phyloP scores from a whole-genome alignment of 2,797 vertebrate genomes.

The Phyllotis vaccarum region DNA sequence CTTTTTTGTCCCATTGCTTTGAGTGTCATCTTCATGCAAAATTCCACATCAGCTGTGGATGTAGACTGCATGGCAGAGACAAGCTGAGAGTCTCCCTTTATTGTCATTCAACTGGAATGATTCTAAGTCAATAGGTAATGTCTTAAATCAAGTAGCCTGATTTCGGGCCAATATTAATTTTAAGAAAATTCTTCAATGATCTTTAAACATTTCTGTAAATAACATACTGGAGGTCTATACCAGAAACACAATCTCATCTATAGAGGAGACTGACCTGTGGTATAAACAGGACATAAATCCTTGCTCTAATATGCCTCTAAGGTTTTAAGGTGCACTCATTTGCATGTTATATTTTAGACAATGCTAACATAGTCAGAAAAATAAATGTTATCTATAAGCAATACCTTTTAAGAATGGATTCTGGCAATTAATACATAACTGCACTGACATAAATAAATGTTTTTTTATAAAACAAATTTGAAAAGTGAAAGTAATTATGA shows the following conservation, averaged over 20 bases:
- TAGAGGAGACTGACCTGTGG: not conserved
- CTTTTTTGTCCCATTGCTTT: not conserved
- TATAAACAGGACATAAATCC: not conserved
- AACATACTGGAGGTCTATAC: not conserved
- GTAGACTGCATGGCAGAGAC: not conserved
- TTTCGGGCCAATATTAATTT: not conserved
- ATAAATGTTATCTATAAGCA: not conserved
- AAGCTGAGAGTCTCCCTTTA: not conserved
- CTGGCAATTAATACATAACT: not conserved
- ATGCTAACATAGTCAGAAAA: not conserved
- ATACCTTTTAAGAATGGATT: slow-evolving; percentile 8
- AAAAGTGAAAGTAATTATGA: slow-evolving; percentile 15
- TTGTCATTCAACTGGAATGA: not conserved
- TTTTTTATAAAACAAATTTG: not conserved
- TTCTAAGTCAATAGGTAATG: not conserved
- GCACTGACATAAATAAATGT: not conserved
- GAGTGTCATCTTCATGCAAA: not conserved
- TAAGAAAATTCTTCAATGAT: not conserved
- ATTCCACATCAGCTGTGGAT: not conserved
- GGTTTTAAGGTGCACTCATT: not conserved
- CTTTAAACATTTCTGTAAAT: not conserved
- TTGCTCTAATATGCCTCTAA: not conserved
- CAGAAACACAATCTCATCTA: not conserved
- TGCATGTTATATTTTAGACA: not conserved
- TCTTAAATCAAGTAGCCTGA: not conserved